phyloP scores from a whole-genome alignment of 2,797 vertebrate species.

The Numenius phaeopus region DNA sequence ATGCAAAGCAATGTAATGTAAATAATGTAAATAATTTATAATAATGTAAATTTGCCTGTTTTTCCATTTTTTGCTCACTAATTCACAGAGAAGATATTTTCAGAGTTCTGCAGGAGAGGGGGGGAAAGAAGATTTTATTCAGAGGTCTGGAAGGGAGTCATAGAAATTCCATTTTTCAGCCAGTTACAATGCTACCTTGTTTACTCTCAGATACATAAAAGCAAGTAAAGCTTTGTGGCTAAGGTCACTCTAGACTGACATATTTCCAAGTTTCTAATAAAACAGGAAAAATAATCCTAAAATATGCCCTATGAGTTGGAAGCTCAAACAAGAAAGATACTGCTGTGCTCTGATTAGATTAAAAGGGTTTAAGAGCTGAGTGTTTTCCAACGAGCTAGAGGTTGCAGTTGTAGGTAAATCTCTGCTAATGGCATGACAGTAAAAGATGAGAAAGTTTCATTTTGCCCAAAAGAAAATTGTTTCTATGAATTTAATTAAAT shows the following conservation, averaged over 20 bases:
- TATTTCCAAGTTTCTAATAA: neutral
- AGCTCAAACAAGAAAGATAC: neutral
- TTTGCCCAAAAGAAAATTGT: neutral
- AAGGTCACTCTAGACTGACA: neutral
- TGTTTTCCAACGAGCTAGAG: neutral
- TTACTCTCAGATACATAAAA: neutral
- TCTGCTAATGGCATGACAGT: neutral
- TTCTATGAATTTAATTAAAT: neutral
- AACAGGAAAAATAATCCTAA: neutral
- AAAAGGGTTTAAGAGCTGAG: neutral
- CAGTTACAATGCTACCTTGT: neutral
- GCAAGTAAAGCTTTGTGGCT: neutral
- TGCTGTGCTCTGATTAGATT: neutral
- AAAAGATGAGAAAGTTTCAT: neutral
- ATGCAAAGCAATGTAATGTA: neutral
- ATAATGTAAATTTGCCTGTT: neutral
- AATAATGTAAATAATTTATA: neutral
- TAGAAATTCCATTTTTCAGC: neutral
- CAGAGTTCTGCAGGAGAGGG: neutral
- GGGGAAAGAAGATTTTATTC: neutral
- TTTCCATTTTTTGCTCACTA: neutral
- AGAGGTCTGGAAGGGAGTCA: neutral
- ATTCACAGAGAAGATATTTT: neutral
- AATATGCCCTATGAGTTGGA: neutral
- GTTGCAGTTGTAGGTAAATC: neutral